phyloP scores from a whole-genome alignment of 64 coral and sea anemone genomes.

The Stichodactyla helianthus region DNA sequence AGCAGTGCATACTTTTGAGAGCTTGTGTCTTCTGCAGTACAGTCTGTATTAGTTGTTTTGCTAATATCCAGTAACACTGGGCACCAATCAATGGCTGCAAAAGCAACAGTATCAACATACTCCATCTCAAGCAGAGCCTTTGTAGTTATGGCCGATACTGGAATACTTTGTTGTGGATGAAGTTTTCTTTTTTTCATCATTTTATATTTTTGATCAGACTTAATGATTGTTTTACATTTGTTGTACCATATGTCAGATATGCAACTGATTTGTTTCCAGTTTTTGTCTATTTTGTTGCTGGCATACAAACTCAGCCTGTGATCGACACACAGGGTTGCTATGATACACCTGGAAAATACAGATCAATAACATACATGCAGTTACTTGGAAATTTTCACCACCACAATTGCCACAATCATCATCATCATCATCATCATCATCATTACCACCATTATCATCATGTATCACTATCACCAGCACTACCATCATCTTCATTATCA shows the following conservation, averaged over 20 bases:
- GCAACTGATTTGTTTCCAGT: background rate
- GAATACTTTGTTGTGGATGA: background rate
- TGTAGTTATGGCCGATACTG: background rate
- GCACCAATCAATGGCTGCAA: slow-evolving; percentile 1
- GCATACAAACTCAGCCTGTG: background rate
- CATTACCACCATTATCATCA: background rate
- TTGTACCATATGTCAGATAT: background rate
- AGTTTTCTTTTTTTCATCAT: background rate
- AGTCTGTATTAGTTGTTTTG: background rate
- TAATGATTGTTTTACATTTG: background rate
- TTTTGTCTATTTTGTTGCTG: background rate
- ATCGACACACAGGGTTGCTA: slow-evolving; percentile 2
- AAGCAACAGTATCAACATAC: background rate
- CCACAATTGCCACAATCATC: background rate
- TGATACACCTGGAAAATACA: slow-evolving; percentile 18
- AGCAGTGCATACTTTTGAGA: background rate
- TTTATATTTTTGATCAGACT: background rate
- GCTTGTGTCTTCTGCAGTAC: no score
- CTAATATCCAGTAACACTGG: background rate
- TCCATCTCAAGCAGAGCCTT: slow-evolving; percentile 2
- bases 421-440: background rate
- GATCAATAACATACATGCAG: background rate
- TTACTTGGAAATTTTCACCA: background rate
- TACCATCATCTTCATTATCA: background rate
- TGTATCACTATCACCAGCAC: no score